Base-by-base conservation (phyloP, 2,797 vertebrate genomes). In the Tiaroga cobitis region DNA sequence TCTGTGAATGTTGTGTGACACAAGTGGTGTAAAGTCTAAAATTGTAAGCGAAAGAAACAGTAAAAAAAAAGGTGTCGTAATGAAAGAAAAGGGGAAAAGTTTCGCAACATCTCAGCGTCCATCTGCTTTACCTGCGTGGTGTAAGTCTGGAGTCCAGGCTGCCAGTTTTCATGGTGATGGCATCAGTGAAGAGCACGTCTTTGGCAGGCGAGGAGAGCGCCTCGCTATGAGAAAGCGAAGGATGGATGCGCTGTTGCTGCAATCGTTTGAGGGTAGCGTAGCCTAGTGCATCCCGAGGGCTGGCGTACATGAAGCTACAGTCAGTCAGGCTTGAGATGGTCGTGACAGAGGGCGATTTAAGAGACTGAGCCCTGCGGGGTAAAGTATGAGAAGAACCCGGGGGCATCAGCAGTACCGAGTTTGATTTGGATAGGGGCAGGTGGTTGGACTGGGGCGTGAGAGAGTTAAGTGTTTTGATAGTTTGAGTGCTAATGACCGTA, bases 91-190 rank as follows among this genome's bases (percentile, higher is more conserved):
- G n/a, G 21, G 8, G 72, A 80, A 54, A 34, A 65, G 11, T 8
- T 43, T 54, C 0, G 4, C 13, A 8, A 74, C 78, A 32, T 41
- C 51, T 70, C 56, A 6, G 10, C 2, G 26, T 56, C 7, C 7
- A 9, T 54, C 82, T 89, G 93, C 93, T 41, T 78, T 85, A 99
- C 98, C 98, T 97, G 95, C 96, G 97, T 78, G 97, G 97, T 0
- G 98, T 99, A 34, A 99, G 93, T 59, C 98, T 95, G 88, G 98
- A 99, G 91, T 99, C 98, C 92, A 99, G 94, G 92, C 97, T 99
- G 90, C 97, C 97, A 1, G 97, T 97, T 93, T 99, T 99, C 98
- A 99, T 99, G 8, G 98, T 99, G 93, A 99, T 99, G 87, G 98
- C 97, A 91, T 99, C 98, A 0, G 98, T 98, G 89, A 99, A 99